phyloP scores from a whole-genome alignment of 2,113 vertebrate species.

The Echinops telfairi region DNA sequence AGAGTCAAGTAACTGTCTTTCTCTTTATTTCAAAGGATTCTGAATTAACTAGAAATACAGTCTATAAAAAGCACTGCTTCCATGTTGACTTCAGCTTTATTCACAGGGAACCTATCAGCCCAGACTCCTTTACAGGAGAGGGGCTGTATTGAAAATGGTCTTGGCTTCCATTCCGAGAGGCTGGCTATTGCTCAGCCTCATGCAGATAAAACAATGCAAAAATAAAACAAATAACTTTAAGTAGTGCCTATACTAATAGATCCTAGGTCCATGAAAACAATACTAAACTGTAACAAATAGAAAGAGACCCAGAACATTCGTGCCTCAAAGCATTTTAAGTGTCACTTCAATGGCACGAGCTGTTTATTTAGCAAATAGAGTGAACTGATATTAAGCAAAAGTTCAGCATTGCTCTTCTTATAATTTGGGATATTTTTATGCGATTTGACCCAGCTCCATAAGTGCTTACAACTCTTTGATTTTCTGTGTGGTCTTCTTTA shows the following conservation, averaged over 20 bases:
- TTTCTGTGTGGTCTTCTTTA: constrained; percentile 65
- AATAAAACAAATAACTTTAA: constrained; percentile 59
- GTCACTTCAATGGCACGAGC: constrained; percentile 23
- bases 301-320: neutral
- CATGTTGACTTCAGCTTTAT: constrained; percentile 57
- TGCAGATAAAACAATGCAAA: constrained; percentile 63
- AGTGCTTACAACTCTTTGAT: constrained; percentile 64
- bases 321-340: constrained; percentile 51
- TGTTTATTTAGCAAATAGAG: constrained; percentile 70
- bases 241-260: neutral
- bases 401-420: constrained; percentile 62
- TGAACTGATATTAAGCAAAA: constrained; percentile 36
- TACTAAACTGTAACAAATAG: constrained; percentile 29
- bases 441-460: constrained; percentile 59
- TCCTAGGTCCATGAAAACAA: constrained; percentile 16
- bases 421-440: constrained; percentile 70
- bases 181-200: constrained; percentile 14
- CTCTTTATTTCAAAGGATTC: constrained; percentile 65
- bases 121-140: constrained; percentile 62
- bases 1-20: constrained; percentile 67
- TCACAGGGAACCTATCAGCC: constrained; percentile 64
- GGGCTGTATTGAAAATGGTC: neutral
- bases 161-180: neutral
- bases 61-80: constrained; percentile 39
- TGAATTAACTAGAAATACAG: constrained; percentile 54